A percentile compares a stretch with the other conserved stretches of the same genome.
These are phyloP conservation scores for Callimico goeldii DNA, from an alignment of 2,797 vertebrate genomes.

Conservation along the genomic window DNA sequence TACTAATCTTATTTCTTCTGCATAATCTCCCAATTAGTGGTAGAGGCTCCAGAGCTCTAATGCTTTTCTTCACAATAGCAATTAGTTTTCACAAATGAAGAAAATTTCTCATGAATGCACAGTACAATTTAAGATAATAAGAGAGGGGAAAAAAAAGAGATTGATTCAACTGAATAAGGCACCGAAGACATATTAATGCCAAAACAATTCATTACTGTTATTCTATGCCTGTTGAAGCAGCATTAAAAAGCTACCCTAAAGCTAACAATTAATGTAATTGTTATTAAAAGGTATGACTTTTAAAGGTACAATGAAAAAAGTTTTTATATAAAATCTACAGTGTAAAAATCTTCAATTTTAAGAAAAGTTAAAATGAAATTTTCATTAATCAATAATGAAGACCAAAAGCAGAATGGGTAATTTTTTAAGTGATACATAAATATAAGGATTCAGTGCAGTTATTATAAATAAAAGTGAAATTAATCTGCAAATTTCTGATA, in stretches of 20 bases:
- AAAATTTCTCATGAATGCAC: background rate
- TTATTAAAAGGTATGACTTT: background rate
- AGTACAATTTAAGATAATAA: conserved; percentile 26
- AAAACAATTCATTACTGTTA: background rate
- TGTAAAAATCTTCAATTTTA: background rate
- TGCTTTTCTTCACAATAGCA: background rate
- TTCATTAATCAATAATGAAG: background rate
- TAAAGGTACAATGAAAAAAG: background rate
- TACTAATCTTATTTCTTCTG: conserved; percentile 2
- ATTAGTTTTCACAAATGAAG: conserved; percentile 25
- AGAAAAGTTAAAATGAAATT: background rate
- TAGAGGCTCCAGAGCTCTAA: background rate
- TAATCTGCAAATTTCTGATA: background rate
- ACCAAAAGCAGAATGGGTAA: background rate
- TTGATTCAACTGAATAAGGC: background rate
- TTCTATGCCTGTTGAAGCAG: background rate
- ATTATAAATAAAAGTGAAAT: background rate
- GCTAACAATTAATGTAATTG: background rate
- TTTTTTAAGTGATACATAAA: background rate
- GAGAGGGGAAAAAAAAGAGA: background rate
- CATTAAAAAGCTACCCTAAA: background rate
- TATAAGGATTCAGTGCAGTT: background rate
- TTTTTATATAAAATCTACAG: conserved; percentile 31
- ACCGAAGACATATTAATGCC: background rate
- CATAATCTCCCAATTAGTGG: background rate